These are phyloP conservation scores for Sebastes reedi DNA, from an alignment of 2,797 vertebrate species.

Conservation along the genomic window DNA sequence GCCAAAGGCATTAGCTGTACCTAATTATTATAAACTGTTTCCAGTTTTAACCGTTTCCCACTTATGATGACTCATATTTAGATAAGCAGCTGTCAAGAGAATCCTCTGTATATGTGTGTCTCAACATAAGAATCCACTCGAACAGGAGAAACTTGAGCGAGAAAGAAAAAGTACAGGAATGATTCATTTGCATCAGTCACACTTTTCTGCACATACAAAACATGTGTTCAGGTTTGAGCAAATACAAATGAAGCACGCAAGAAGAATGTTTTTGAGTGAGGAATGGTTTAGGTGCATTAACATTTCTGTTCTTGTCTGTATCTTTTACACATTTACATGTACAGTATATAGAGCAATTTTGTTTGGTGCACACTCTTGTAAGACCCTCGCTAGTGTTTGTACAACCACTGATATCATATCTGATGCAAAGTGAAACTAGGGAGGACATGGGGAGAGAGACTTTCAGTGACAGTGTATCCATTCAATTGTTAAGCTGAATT, in stretches of 20 bases:
- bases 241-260: neutral
- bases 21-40: slow-evolving; percentile 37
- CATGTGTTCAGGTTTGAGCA: no score
- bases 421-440: slow-evolving; percentile 12
- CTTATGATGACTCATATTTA: slow-evolving; percentile 13
- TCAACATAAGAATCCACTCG: neutral
- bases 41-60: slow-evolving; percentile 12
- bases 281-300: slow-evolving; percentile 33
- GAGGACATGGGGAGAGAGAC: neutral
- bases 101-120: neutral
- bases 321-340: slow-evolving; percentile 53
- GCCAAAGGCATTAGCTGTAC: slow-evolving; percentile 49
- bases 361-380: neutral
- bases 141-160: neutral
- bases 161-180: neutral
- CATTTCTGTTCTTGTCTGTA: slow-evolving; percentile 36
- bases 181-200: neutral
- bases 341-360: slow-evolving; percentile 52
- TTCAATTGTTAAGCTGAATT: no score
- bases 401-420: slow-evolving; percentile 14
- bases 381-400: slow-evolving; percentile 12
- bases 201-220: neutral
- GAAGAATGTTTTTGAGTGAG: slow-evolving; percentile 13
- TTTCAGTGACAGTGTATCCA: neutral
- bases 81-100: slow-evolving; percentile 8